Evolutionary conservation across 1,140 invertebrate species (phyloP).

Genomic region (Melanaphis sacchari): DNA sequence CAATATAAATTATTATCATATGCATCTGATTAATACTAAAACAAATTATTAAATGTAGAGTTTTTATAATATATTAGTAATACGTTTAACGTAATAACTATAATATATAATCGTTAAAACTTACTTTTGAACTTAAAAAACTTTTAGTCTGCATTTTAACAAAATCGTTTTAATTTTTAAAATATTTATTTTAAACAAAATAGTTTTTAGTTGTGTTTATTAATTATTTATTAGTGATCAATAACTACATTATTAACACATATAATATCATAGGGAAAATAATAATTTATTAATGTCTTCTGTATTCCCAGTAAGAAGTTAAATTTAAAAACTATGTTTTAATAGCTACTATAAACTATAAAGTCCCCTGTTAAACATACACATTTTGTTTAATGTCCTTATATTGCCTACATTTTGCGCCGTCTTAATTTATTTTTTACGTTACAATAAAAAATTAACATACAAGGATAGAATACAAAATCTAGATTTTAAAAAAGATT

Average conservation of each 20-base stretch:
- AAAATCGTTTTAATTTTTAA: not conserved
- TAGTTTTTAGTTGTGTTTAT: not conserved
- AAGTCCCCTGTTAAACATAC: not conserved
- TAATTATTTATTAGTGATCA: not conserved
- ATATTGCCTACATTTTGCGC: not conserved
- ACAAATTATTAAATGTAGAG: not conserved
- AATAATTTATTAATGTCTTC: not conserved
- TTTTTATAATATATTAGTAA: not conserved
- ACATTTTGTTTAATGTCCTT: not conserved
- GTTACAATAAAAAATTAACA: not conserved
- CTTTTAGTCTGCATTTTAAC: not conserved
- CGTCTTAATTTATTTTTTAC: not conserved
- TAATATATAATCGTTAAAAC: too few species aligned
- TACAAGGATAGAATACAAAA: not conserved
- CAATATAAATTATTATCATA: too few species aligned
- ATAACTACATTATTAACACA: not conserved
- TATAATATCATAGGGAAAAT: not conserved
- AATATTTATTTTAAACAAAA: not conserved
- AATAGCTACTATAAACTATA: not conserved
- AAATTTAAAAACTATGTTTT: not conserved
- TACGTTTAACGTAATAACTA: not conserved
- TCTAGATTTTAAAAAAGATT: not conserved
- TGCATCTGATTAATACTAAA: too few species aligned
- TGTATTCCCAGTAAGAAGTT: not conserved
- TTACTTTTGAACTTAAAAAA: not conserved